A percentile compares a stretch with the other conserved stretches of the same genome.
Conservation (phyloP, 2,888 invertebrate species). For the Zhengitettix transpicula region DNA sequence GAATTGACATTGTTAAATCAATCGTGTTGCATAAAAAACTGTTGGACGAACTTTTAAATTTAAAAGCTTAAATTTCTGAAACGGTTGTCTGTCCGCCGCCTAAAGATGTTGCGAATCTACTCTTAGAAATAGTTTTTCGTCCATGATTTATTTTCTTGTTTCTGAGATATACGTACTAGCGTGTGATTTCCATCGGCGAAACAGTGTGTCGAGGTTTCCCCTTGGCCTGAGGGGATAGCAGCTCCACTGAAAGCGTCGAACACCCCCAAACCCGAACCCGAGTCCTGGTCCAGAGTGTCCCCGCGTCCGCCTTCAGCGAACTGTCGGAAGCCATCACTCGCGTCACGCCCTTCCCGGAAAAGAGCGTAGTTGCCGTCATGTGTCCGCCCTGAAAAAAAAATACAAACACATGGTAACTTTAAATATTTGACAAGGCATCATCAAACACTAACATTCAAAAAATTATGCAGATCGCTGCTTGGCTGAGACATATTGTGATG, state of each 20-base stretch:
- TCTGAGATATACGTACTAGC: background rate
- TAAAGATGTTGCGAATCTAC: too few species aligned
- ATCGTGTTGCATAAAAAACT: too few species aligned
- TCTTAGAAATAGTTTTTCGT: too few species aligned
- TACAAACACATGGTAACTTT: too few species aligned
- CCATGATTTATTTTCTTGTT: background rate
- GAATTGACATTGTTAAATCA: too few species aligned
- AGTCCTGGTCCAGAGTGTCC: constrained; percentile 58
- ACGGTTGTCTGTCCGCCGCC: too few species aligned
- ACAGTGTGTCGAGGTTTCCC: constrained; percentile 62
- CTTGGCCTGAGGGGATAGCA: constrained; percentile 53
- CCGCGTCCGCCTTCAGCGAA: constrained; percentile 76
- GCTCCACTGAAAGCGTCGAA: constrained; percentile 73
- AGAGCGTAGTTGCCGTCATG: constrained; percentile 68
- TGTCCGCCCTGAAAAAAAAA: constrained; percentile 44
- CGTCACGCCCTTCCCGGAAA: constrained; percentile 62
- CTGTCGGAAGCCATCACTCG: constrained; percentile 58
- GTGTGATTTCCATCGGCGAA: constrained; percentile 87
- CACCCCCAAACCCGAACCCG: constrained; percentile 47
- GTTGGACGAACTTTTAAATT: too few species aligned
- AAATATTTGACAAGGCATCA: too few species aligned
- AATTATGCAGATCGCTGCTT: too few species aligned
- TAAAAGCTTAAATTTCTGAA: too few species aligned
- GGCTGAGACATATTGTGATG: too few species aligned
- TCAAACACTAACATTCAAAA: too few species aligned